Conservation (phyloP, 2,113 vertebrate genomes). For the Platichthys flesus region DNA sequence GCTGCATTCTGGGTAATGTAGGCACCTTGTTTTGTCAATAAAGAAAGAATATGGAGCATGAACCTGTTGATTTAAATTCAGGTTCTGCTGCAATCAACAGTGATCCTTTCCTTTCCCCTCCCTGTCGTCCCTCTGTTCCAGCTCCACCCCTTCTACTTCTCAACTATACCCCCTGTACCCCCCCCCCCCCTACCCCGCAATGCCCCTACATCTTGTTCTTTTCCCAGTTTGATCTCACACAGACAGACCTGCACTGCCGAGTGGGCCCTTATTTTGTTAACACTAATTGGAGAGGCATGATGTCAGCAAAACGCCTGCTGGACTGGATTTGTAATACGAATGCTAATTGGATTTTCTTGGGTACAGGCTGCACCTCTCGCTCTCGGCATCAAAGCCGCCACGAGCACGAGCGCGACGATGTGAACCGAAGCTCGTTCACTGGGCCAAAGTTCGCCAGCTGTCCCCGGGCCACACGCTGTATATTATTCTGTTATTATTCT, state of each 20-base stretch:
- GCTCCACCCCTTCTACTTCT: neutral
- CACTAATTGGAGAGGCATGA: slow-evolving; percentile 62
- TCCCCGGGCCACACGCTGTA: neutral
- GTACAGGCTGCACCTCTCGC: slow-evolving; percentile 33
- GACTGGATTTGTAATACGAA: slow-evolving; percentile 44
- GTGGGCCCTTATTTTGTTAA: slow-evolving; percentile 39
- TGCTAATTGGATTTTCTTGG: slow-evolving; percentile 51
- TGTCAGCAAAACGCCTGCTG: slow-evolving; percentile 52
- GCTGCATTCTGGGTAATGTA: neutral
- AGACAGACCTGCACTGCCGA: slow-evolving; percentile 28
- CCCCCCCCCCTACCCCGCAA: neutral
- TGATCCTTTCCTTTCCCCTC: neutral
- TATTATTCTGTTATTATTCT: neutral
- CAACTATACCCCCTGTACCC: neutral
- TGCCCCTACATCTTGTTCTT: slow-evolving; percentile 27
- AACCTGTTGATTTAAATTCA: neutral
- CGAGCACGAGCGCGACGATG: neutral
- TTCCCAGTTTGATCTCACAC: slow-evolving; percentile 51
- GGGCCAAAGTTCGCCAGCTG: slow-evolving; percentile 13
- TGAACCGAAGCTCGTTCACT: slow-evolving; percentile 2
- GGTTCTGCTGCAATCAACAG: neutral
- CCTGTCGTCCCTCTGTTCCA: neutral
- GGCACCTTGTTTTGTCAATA: neutral
- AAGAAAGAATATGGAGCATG: no score
- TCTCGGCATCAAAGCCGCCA: slow-evolving; percentile 27